Evolutionary conservation across 2,797 vertebrate species (phyloP), one percentile per base, ranked within the genome.

Genomic region (Siniperca undulata): DNA sequence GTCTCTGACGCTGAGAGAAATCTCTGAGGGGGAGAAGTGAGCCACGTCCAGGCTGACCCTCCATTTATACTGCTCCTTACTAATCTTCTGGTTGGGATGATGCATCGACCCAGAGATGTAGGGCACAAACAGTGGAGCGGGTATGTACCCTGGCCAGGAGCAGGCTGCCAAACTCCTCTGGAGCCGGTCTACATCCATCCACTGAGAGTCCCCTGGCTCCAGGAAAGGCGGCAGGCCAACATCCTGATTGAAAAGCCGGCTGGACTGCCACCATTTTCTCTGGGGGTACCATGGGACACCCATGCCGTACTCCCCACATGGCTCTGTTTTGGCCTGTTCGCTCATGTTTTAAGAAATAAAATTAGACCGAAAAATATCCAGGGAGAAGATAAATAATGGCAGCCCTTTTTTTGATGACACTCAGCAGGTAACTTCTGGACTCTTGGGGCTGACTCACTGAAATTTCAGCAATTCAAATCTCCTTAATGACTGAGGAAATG

Each of bases 11-110:
- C 86, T 89, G 70, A 96, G 80, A 0, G 77, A 93, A 58, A 97
- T 91, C 84, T 97, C 96, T 0, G 94, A 73, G 13, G 95, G 93
- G 20, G 86, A 78, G 73, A 96, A 97, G 73, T 96, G 96, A 70
- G 90, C 88, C 79, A 96, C 88, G 7, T 97, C 96, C 92, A 97
- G 88, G 74, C 61, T 91, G 83, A 96, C 93, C 78, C 88, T 93
- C 96, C 96, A 97, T 85, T 64, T 92, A 79, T 80, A 75, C 76
- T 59, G 86, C 76, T 91, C 94, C 30, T 58, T 70, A 8, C 53
- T 87, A 27, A 80, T 81, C 85, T 83, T 82, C 83, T 89, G 82
- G 74, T 79, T 36, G 20, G 88, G 65, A 5, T 78, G 78, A 70
- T 56, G 85, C 86, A 74, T 77, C 16, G 52, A 68, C 46, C 79